Conservation (phyloP, 2,888 invertebrate species). For the Acleris literana region DNA sequence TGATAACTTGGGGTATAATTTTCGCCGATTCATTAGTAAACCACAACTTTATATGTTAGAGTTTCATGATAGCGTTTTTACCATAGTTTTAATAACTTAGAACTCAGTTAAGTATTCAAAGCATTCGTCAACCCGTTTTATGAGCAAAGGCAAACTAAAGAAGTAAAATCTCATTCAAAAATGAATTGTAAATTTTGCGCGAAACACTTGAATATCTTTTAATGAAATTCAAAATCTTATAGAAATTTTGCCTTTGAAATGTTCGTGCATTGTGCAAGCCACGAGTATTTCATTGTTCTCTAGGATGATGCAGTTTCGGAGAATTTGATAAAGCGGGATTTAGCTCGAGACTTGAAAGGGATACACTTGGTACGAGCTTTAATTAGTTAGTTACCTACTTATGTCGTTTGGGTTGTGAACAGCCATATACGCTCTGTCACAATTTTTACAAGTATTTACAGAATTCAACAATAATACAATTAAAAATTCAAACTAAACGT, state of each 20-base stretch:
- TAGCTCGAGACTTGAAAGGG: neutral
- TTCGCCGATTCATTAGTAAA: too few relatives aligned
- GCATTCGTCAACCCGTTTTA: too few relatives aligned
- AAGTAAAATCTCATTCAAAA: neutral
- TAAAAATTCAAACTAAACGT: too few relatives aligned
- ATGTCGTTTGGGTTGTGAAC: neutral
- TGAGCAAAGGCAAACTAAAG: too few relatives aligned
- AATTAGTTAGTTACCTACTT: neutral
- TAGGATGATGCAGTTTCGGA: neutral
- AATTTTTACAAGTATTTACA: too few relatives aligned
- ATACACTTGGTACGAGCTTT: neutral
- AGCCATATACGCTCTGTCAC: too few relatives aligned
- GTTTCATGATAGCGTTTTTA: too few relatives aligned
- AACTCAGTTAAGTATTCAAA: too few relatives aligned
- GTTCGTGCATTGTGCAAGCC: neutral
- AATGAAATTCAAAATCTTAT: neutral
- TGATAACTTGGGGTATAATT: too few relatives aligned
- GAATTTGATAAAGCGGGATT: neutral
- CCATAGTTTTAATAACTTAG: too few relatives aligned
- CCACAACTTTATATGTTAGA: too few relatives aligned
- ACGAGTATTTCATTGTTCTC: neutral
- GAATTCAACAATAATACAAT: too few relatives aligned
- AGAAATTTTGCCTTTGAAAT: neutral
- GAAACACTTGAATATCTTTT: neutral
- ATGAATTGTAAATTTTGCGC: neutral